A percentile compares a stretch with the other conserved stretches of the same genome.
These are phyloP conservation scores for Phaedon cochleariae DNA, from an alignment of 2,888 invertebrate species.

Conservation along the genomic window DNA sequence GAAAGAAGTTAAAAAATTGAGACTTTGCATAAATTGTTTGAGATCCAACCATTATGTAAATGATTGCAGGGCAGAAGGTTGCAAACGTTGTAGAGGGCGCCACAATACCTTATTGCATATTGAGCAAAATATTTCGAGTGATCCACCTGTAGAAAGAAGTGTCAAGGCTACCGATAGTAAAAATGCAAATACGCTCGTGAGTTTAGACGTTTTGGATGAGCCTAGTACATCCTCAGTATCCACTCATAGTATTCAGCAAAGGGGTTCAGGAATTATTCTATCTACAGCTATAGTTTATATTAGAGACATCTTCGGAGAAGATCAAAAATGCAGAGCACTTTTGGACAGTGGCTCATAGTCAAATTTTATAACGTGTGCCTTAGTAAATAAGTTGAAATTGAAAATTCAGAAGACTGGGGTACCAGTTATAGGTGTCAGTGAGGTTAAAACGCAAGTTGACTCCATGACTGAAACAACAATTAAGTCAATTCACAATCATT, in stretches of 20 bases:
- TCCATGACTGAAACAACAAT: conserved; percentile 1
- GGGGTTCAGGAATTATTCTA: background rate
- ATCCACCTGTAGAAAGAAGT: too few relatives aligned
- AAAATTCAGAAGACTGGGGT: conserved; percentile 2
- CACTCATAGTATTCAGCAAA: conserved; percentile 5
- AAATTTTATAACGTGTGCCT: conserved; percentile 1
- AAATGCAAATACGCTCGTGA: background rate
- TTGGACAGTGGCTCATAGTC: background rate
- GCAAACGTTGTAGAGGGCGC: too few relatives aligned
- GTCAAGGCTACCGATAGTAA: too few relatives aligned
- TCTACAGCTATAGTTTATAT: conserved; percentile 8
- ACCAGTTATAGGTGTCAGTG: conserved; percentile 7
- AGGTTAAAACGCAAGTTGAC: background rate
- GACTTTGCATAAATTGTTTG: too few relatives aligned
- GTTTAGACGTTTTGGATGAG: background rate
- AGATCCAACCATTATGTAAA: background rate
- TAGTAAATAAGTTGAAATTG: conserved; percentile 9
- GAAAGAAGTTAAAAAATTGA: too few relatives aligned
- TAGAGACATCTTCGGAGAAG: background rate
- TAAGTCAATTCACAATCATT: conserved; percentile 11
- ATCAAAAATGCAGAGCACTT: background rate
- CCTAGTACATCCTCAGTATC: background rate
- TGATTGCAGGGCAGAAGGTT: background rate
- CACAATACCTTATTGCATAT: too few relatives aligned
- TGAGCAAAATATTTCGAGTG: too few relatives aligned